phyloP scores from a whole-genome alignment of 2,113 vertebrate genomes.

The Emydura subglobosa region DNA sequence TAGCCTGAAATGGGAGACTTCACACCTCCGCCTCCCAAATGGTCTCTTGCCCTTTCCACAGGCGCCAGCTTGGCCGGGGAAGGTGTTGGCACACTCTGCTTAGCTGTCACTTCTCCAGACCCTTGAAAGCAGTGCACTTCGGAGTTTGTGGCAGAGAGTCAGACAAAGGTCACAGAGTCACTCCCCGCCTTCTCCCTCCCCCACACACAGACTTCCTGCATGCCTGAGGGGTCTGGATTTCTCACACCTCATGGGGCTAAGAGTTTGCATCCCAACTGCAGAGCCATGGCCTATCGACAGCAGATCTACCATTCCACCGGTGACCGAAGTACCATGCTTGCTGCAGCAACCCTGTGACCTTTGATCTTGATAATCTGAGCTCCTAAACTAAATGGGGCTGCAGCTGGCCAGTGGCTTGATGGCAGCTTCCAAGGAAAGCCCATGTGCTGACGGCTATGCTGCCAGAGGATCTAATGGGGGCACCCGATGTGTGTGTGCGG shows the following conservation, averaged over 20 bases:
- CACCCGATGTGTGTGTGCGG: no score
- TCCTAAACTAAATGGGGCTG: neutral
- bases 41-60: neutral
- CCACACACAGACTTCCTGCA: neutral
- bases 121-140: neutral
- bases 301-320: neutral
- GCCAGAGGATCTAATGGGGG: neutral
- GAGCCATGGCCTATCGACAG: neutral
- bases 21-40: neutral
- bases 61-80: neutral
- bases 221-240: neutral
- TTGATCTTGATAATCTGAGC: neutral
- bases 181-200: neutral
- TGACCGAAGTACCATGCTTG: neutral
- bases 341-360: neutral
- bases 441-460: neutral
- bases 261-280: neutral
- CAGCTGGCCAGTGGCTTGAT: neutral
- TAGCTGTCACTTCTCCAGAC: neutral
- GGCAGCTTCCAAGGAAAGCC: neutral
- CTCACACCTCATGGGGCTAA: neutral
- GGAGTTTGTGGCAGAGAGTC: constrained; percentile 4
- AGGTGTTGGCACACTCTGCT: neutral
- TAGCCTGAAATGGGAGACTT: neutral
- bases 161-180: neutral